phyloP scores from a whole-genome alignment of 2,113 vertebrate genomes.

The Eclectus roratus region DNA sequence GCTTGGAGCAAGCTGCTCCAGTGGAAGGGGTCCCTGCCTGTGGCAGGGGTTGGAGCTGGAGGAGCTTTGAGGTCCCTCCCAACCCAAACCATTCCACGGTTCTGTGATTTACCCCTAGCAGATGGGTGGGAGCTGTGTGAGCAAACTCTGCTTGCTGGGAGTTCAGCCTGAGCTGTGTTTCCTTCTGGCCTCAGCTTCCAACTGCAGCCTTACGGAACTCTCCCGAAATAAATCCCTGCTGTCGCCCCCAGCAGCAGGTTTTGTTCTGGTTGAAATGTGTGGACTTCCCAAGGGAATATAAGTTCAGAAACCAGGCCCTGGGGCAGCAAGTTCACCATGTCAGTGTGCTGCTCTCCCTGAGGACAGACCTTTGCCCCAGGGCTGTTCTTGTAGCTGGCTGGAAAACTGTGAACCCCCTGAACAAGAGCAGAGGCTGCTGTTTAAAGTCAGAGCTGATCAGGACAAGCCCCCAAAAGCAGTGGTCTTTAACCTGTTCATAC shows the following conservation, averaged over 20 bases:
- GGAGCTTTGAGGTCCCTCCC: neutral
- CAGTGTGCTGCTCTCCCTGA: neutral
- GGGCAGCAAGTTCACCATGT: neutral
- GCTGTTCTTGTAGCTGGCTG: neutral
- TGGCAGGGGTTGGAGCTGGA: neutral
- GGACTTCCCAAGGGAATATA: neutral
- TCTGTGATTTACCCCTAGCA: neutral
- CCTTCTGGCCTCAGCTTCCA: neutral
- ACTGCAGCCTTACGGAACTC: neutral
- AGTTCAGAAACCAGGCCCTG: neutral
- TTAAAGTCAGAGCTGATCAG: neutral
- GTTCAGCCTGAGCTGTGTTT: neutral
- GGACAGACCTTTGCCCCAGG: neutral
- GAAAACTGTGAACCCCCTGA: neutral
- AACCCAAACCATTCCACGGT: neutral
- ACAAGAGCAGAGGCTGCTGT: neutral
- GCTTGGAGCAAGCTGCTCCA: neutral
- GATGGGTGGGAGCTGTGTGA: neutral
- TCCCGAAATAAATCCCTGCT: neutral
- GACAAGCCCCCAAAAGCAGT: rapidly evolving
- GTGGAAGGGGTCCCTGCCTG: rapidly evolving
- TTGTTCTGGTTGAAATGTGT: neutral
- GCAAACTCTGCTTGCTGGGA: neutral
- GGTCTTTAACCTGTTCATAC: neutral
- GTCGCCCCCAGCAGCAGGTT: neutral